A percentile compares a stretch with the other conserved stretches of the same genome.
phyloP scores from a whole-genome alignment of 2,113 vertebrate genomes.

The Cromileptes altivelis region DNA sequence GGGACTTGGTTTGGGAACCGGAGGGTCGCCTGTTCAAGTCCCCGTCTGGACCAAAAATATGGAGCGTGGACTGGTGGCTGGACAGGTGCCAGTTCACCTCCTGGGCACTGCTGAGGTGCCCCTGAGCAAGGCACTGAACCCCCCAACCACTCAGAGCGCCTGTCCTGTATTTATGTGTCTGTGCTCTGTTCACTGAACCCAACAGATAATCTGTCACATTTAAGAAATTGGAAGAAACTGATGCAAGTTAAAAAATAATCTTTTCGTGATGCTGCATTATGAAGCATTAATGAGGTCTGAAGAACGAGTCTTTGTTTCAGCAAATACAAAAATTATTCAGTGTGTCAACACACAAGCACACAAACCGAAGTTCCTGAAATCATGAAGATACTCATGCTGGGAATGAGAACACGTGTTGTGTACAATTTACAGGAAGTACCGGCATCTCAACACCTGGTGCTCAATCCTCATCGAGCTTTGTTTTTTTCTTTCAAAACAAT shows the following conservation, averaged over 20 bases:
- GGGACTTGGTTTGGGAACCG: no score
- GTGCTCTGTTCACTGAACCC: not conserved
- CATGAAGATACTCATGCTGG: not conserved
- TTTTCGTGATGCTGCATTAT: not conserved
- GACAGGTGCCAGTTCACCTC: no score
- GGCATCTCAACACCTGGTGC: not conserved
- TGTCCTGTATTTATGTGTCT: not conserved
- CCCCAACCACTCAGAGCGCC: no score
- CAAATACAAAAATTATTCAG: not conserved
- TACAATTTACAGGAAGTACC: not conserved
- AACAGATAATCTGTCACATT: not conserved
- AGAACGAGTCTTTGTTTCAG: not conserved
- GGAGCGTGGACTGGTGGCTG: no score
- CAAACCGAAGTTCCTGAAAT: not conserved
- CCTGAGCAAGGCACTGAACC: no score
- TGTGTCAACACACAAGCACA: not conserved
- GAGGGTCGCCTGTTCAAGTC: no score
- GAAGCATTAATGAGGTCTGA: not conserved
- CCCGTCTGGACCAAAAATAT: no score
- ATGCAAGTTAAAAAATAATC: not conserved
- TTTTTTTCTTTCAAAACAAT: no score
- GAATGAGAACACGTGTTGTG: not conserved
- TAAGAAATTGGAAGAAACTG: not conserved
- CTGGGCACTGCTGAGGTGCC: no score
- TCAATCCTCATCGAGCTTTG: not conserved